Base-by-base conservation (phyloP, 2,888 invertebrate genomes). In the Barypeithes pellucidus region DNA sequence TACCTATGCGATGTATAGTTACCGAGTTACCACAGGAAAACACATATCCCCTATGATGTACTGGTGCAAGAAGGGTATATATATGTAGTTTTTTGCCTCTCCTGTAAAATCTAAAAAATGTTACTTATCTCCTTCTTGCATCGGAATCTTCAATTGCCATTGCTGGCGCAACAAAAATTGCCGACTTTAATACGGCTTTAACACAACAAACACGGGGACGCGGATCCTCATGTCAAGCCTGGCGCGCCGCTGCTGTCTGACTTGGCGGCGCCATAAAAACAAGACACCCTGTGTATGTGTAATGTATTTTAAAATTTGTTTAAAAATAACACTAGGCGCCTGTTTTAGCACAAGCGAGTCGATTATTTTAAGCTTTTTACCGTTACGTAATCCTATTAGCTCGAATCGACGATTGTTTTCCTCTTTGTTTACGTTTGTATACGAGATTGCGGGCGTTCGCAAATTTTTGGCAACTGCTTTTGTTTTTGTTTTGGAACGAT, bases 401-500 rank as follows among this genome's bases (percentile, higher is more conserved):
- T 41, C 36, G 24, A 39, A 66, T 52, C 54, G 50, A 24, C 65
- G 39, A 50, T 45, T 33, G 54, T 47, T 47, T 36, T 22, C 50
- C 18, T 39, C 14, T 43, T 68, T 66, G 68, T 73, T 73, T 73
- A 65, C 68, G 50, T 69, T 69, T 65, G 39, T 16, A 14, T 18
- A 20, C 18, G 62, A 14, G 45, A 16, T 61, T 14, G 52, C 60
- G 59, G 67, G 62, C 72, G 57, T 50, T 41, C 36, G 57, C 62
- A 67, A 39, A 68, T 73, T 73, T 73, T 73, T 73, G 73, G 73
- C 73, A 73, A 11, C 59, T 20, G 29, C 41, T 41, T 52, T 45
- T 73, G 73, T 73, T 73, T 73, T 69, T 73, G 61, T 73, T 73
- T 67, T 69, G 65, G 59, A 69, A 59, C 33, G 39, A 33, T 39